Base-by-base conservation (phyloP, 35 echinoderm and acorn worm genomes). In the Patiria miniata region DNA sequence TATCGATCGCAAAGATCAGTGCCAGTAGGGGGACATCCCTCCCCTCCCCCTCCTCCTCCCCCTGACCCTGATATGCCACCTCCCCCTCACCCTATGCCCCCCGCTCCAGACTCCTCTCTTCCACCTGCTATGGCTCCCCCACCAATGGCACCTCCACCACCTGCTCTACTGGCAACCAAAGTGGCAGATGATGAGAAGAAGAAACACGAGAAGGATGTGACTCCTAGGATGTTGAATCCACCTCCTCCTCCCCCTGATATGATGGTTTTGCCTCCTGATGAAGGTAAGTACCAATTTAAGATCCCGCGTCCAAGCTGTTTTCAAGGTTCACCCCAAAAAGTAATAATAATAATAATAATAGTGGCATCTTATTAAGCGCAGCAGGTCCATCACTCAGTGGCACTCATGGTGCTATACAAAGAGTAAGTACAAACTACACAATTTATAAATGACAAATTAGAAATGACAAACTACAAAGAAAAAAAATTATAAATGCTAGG, bases 231-330 rank as follows among this genome's bases (percentile, higher is more conserved):
- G 65, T 26, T 73, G 65, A 73, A 26, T 18, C 65, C 65, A 1
- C 65, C 57, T 18, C 86, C 86, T 7, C 86, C 86, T 18, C 86
- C 86, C 15, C 84, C 84, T 0, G 84, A 86, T 56, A 44, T 15
- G 17, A 39, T 87, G 86, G 39, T 29, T 36, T 36, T 26, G 77
- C 23, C 12, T 47, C 42, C 42, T 6, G 12, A 47, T 47, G 42
- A 47, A 14, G 83, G 23, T 32, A 37, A n/a, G n/a, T n/a, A n/a
- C n/a, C n/a, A n/a, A n/a, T n/a, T 21, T 21, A 82, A n/a, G 57
- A 18, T 26, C 57, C 57, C 57, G 19, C 57, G n/a, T n/a, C n/a
- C n/a, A n/a, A n/a, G n/a, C n/a, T n/a, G n/a, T n/a, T n/a, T n/a
- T n/a, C n/a, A n/a, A n/a, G n/a, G n/a, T n/a, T n/a, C n/a, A n/a